phyloP scores from a whole-genome alignment of 2,888 invertebrate species.

The Mythimna pallens region DNA sequence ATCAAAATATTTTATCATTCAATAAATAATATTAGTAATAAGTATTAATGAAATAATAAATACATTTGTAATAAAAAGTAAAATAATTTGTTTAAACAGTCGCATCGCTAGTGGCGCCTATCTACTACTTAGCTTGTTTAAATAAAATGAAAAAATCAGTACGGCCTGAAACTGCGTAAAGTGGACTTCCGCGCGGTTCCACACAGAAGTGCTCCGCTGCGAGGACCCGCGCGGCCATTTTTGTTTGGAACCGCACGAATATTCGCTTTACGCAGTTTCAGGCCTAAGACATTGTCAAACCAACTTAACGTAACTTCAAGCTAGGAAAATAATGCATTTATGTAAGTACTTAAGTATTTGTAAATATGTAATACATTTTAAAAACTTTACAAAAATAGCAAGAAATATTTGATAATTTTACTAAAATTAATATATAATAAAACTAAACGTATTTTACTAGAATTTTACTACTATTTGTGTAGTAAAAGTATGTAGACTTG shows the following conservation, averaged over 20 bases:
- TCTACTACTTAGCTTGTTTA: neutral
- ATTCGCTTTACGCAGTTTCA: too few species aligned
- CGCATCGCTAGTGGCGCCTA: conserved; percentile 2
- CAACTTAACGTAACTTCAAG: conserved; percentile 10
- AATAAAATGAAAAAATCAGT: neutral
- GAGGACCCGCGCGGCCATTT: too few species aligned
- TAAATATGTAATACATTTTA: conserved; percentile 8
- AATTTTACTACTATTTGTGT: conserved; percentile 30
- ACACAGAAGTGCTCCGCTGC: too few species aligned
- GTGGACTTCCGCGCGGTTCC: too few species aligned
- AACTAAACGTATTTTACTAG: conserved; percentile 21
- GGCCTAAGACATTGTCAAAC: too few species aligned
- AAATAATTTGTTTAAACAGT: neutral
- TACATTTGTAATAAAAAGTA: neutral
- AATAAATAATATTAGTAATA: conserved; percentile 12
- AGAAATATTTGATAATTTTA: conserved; percentile 32
- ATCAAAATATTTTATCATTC: neutral
- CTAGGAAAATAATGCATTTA: conserved; percentile 5
- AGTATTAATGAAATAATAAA: conserved; percentile 1
- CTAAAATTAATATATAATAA: conserved; percentile 4
- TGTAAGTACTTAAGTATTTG: conserved; percentile 30
- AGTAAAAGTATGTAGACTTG: conserved; percentile 16
- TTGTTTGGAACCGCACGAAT: too few species aligned
- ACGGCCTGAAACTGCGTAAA: too few species aligned
- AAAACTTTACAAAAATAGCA: conserved; percentile 1